phyloP scores from a whole-genome alignment of 2,888 invertebrate species.

The Drosophila seclusa region DNA sequence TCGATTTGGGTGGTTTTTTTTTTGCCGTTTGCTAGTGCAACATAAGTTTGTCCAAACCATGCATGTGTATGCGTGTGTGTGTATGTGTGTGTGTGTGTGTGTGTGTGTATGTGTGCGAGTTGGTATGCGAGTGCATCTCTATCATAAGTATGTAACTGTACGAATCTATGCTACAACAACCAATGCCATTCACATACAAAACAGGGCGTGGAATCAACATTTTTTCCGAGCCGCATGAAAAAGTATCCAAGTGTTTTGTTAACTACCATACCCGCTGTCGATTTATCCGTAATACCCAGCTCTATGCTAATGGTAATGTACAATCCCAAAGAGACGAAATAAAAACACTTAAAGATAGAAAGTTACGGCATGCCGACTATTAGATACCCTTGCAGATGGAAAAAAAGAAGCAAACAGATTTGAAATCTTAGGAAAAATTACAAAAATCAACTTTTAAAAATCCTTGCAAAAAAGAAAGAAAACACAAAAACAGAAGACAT shows the following conservation, averaged over 20 bases:
- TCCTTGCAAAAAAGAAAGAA: not conserved
- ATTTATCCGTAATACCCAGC: conserved; percentile 84
- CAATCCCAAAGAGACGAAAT: conserved; percentile 49
- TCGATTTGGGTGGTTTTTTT: conserved; percentile 43
- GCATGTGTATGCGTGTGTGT: conserved; percentile 21
- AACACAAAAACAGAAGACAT: not conserved
- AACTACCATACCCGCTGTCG: conserved; percentile 84
- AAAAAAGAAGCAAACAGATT: not conserved
- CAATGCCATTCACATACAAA: conserved; percentile 64
- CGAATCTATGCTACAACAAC: conserved; percentile 51
- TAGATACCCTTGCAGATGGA: conserved; percentile 29
- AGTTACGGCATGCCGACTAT: conserved; percentile 17
- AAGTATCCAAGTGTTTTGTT: conserved; percentile 85
- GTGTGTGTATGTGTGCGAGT: conserved; percentile 26
- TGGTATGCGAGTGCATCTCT: conserved; percentile 54
- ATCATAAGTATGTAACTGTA: conserved; percentile 50
- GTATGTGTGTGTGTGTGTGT: conserved; percentile 8
- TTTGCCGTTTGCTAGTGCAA: conserved; percentile 44
- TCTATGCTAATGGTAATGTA: conserved; percentile 85
- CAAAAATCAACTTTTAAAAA: not conserved
- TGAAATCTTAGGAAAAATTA: not conserved
- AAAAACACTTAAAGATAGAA: conserved; percentile 18
- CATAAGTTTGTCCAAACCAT: conserved; percentile 64
- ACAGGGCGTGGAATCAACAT: conserved; percentile 85
- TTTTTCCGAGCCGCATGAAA: conserved; percentile 85